Base-by-base conservation (phyloP, 2,888 invertebrate genomes). In the Synanthedon vespiformis region DNA sequence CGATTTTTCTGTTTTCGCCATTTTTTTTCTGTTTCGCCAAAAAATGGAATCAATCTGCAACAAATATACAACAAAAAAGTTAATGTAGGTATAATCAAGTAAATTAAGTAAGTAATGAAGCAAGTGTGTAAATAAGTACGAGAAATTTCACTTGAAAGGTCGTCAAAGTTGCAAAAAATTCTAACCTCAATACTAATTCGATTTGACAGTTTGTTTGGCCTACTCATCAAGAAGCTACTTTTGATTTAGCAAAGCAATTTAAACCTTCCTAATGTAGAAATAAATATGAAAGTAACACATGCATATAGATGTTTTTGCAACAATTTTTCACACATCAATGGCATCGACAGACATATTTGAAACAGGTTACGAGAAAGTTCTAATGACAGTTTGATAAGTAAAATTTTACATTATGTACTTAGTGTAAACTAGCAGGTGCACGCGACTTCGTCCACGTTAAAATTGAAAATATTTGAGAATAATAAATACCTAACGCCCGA, bases 1-100 rank as follows among this genome's bases (percentile, higher is more conserved):
- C 22, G 87, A 81, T 66, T 87, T 86, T 68, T 87, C 87, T 58
- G 85, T 81, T 77, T 86, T 87, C 60, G 85, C 85, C 87, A 87
- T 87, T 57, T 53, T 72, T 27, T 34, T 34, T 34, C 27, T 59
- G 40, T 60, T 59, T 58, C 61, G 60, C 59, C 61, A 74, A 34
- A 34, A 34, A 34, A 72, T 74, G 78, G 75, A 81, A 80, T 80
- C 74, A 55, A 61, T 73, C 83, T 84, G 81, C 55, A 80, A 83
- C 63, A 53, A 66, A 10, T 34, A 34, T 34, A 55, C 50, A 48
- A 56, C 52, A 56, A 47, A 22, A 14, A 48, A 6, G 5, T 18
- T 2, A 12, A 48, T 48, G n/a, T n/a, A n/a, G 2, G 16, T 8
- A 48, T 18, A 5, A 14, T 16, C 16, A 8, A 48, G 5, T 48